Conservation (phyloP, 1,140 invertebrate genomes). For the Cotesia chilonis region DNA sequence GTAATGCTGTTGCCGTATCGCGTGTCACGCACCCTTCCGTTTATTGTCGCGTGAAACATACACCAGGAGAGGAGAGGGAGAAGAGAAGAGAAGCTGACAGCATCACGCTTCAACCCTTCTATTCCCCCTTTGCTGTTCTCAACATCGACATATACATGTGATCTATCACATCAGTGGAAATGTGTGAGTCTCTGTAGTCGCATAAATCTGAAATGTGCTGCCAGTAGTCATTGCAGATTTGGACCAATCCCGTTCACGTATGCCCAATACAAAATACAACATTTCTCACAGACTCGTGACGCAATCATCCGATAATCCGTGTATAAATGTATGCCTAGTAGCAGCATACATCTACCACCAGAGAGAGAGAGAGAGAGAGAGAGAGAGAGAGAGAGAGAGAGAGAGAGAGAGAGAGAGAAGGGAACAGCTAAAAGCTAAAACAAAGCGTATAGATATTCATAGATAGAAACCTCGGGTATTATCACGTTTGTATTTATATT, state of each 20-base stretch:
- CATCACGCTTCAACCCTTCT: constrained; percentile 20
- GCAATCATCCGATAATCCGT: constrained; percentile 25
- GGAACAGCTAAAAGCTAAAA: background rate
- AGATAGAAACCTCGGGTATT: constrained; percentile 18
- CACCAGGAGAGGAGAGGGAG: background rate
- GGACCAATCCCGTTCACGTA: no score
- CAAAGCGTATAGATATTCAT: constrained; percentile 10
- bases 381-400: no score
- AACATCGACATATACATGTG: no score
- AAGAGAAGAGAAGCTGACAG: background rate
- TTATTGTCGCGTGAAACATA: constrained; percentile 23
- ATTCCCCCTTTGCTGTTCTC: no score
- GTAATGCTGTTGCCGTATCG: background rate
- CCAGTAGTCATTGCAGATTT: no score
- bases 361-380: no score
- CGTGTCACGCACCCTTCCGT: constrained; percentile 24
- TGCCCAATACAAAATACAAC: background rate
- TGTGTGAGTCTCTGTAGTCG: no score
- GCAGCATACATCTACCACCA: no score
- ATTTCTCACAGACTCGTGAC: constrained; percentile 10
- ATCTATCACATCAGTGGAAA: no score
- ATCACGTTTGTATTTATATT: constrained; percentile 17
- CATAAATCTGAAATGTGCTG: no score
- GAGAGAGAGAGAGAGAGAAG: no score
- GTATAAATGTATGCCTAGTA: background rate